Evolutionary conservation across 2,888 invertebrate species (phyloP).

Genomic region (Nephrocerus scutellatus): DNA sequence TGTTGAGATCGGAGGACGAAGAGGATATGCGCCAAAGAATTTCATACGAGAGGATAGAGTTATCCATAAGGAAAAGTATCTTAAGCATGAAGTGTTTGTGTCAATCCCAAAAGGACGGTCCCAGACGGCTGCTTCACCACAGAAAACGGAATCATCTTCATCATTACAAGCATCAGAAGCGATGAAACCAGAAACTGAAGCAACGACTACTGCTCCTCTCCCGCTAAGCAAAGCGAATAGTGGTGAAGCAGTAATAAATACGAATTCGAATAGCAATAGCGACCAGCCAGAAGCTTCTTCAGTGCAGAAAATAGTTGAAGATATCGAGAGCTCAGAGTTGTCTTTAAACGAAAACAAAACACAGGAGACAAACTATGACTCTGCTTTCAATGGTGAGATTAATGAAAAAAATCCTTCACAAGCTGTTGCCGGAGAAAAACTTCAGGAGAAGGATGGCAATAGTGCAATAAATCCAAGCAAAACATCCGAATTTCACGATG

Average conservation of each 20-base stretch:
- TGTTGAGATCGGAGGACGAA: slow-evolving; percentile 58
- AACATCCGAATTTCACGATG: too few relatives aligned
- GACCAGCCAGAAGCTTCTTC: slow-evolving; percentile 30
- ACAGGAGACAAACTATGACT: neutral
- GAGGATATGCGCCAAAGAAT: slow-evolving; percentile 59
- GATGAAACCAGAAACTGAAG: slow-evolving; percentile 3
- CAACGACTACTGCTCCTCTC: slow-evolving; percentile 13
- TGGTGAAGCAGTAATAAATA: slow-evolving; percentile 22
- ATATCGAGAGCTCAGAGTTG: slow-evolving; percentile 64
- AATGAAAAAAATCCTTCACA: neutral
- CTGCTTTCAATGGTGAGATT: too few relatives aligned
- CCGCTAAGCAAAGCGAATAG: slow-evolving; percentile 13
- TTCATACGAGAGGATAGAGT: slow-evolving; percentile 58
- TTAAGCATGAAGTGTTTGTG: slow-evolving; percentile 45
- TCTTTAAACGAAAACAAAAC: slow-evolving; percentile 1
- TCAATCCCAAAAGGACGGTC: neutral
- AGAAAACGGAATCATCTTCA: neutral
- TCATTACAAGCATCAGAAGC: slow-evolving; percentile 16
- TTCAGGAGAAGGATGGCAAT: too few relatives aligned
- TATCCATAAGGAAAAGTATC: slow-evolving; percentile 38
- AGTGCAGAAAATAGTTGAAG: slow-evolving; percentile 35
- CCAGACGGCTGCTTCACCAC: slow-evolving; percentile 4
- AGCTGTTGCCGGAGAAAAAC: too few relatives aligned
- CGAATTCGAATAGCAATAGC: slow-evolving; percentile 32
- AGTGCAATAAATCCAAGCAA: too few relatives aligned